Evolutionary conservation across 53 echinoderm and acorn worm species (phyloP).

Genomic region (Holothuria leucospilota): DNA sequence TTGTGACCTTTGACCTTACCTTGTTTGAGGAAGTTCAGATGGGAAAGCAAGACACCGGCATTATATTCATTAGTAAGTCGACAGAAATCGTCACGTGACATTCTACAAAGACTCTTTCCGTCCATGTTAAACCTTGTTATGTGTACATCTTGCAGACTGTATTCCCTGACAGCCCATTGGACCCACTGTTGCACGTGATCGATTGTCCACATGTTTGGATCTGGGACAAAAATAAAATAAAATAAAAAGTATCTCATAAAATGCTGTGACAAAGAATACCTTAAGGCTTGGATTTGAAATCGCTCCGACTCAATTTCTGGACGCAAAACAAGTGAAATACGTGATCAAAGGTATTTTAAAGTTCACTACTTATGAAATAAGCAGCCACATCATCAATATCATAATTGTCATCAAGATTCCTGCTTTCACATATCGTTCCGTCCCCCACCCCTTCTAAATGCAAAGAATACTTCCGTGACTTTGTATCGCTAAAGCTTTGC

Average conservation of each 20-base stretch:
- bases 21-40: constrained; percentile 97
- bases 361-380: background rate
- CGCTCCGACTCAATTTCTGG: no score
- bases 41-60: constrained; percentile 93
- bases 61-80: constrained; percentile 87
- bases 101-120: constrained; percentile 94
- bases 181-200: constrained; percentile 99
- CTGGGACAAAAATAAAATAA: constrained; percentile 42
- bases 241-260: no score
- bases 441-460: no score
- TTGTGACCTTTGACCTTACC: constrained; percentile 51
- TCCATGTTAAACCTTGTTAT: constrained; percentile 90
- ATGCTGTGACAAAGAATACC: no score
- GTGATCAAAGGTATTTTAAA: background rate
- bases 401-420: constrained; percentile 36
- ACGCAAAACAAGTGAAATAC: background rate
- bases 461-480: no score
- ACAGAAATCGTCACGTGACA: constrained; percentile 92
- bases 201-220: constrained; percentile 96
- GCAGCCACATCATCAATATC: constrained; percentile 46
- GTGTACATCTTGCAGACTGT: constrained; percentile 87
- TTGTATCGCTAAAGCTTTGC: no score
- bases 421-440: no score
- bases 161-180: constrained; percentile 95
- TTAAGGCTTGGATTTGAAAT: no score